phyloP scores from a whole-genome alignment of 1,140 invertebrate genomes.

The Drosophila tropicalis region DNA sequence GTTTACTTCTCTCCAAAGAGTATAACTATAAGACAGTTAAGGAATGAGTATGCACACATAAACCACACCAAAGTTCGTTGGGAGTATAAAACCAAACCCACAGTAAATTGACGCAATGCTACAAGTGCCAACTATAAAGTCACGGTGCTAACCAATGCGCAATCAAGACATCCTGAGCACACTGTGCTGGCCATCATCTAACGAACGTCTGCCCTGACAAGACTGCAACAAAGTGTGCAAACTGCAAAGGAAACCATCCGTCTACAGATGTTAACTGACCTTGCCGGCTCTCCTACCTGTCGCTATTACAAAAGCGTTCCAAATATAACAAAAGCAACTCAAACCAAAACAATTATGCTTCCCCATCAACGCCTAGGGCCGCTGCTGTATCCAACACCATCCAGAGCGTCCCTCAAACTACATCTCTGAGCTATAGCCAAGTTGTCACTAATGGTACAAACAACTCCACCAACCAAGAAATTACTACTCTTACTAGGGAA shows the following conservation, averaged over 20 bases:
- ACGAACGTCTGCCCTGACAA: no score
- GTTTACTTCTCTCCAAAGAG: not conserved
- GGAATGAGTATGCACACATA: not conserved
- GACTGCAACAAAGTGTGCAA: no score
- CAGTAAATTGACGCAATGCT: not conserved
- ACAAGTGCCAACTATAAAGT: not conserved
- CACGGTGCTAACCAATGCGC: not conserved
- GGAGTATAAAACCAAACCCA: conserved; percentile 1
- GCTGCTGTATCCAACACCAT: not conserved
- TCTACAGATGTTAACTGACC: not conserved
- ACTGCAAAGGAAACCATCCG: not conserved
- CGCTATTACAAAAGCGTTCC: no score
- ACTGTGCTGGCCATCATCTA: not conserved
- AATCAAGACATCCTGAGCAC: not conserved
- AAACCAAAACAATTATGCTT: not conserved
- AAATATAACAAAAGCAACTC: no score
- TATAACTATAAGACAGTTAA: not conserved
- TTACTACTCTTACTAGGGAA: conserved; percentile 13
- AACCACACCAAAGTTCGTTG: conserved; percentile 6
- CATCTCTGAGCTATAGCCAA: conserved; percentile 7
- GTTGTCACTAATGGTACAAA: not conserved
- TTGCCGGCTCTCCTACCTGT: not conserved
- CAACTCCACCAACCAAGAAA: conserved; percentile 4
- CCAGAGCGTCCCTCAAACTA: not conserved
- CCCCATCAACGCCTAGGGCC: not conserved